Evolutionary conservation across 1,140 invertebrate species (phyloP).

Genomic region (Holotrichia oblita): DNA sequence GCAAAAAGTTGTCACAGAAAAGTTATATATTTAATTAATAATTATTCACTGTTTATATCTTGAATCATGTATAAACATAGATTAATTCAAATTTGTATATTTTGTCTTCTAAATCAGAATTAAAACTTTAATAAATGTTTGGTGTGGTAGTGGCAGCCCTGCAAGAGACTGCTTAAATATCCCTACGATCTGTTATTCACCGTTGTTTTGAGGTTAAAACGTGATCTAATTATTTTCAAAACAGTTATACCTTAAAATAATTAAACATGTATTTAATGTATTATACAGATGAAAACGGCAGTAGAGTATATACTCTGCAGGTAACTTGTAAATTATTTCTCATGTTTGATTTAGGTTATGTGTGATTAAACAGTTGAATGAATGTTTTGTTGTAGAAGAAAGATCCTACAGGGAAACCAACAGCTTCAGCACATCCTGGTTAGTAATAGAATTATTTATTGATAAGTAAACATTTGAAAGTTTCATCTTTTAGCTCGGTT

Average conservation of each 20-base stretch:
- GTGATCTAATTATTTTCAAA: too few species aligned
- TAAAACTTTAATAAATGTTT: background rate
- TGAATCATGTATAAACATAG: too few species aligned
- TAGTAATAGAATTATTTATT: slow-evolving; percentile 43
- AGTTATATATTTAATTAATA: too few species aligned
- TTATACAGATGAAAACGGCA: slow-evolving; percentile 74
- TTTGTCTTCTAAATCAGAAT: background rate
- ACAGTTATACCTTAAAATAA: background rate
- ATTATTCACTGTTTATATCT: too few species aligned
- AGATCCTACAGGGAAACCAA: slow-evolving; percentile 80
- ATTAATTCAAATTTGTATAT: background rate
- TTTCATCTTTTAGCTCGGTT: slow-evolving; percentile 79
- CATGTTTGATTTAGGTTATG: slow-evolving; percentile 40
- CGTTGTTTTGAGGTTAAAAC: background rate
- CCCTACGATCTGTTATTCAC: background rate
- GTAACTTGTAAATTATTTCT: slow-evolving; percentile 60
- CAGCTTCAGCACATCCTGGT: slow-evolving; percentile 90
- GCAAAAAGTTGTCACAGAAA: too few species aligned
- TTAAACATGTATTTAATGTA: slow-evolving; percentile 79
- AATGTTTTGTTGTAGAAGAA: slow-evolving; percentile 70
- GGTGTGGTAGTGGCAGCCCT: background rate
- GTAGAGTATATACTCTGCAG: slow-evolving; percentile 77
- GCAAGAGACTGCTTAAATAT: background rate
- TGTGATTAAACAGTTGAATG: slow-evolving; percentile 1
- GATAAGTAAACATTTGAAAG: slow-evolving; percentile 38